These are phyloP conservation scores for Protobothrops flavoviridis DNA, from an alignment of 2,113 vertebrate genomes.

Conservation along the genomic window DNA sequence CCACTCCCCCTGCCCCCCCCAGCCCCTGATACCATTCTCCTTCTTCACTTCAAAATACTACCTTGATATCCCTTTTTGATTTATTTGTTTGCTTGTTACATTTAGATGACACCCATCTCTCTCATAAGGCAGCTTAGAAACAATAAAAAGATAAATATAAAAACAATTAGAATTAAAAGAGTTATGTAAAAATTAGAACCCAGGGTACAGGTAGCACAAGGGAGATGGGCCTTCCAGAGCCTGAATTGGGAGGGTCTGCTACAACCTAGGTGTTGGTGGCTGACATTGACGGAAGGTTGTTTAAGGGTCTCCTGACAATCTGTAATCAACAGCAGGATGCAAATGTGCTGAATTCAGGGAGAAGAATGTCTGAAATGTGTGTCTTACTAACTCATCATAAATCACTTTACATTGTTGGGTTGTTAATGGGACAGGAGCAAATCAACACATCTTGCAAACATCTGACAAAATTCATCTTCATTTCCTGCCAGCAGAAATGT, in stretches of 20 bases:
- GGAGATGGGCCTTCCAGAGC: background rate
- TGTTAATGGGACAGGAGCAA: background rate
- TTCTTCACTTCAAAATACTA: background rate
- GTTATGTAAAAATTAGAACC: background rate
- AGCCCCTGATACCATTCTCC: background rate
- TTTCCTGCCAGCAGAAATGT: background rate
- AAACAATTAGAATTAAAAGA: background rate
- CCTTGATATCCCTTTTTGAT: background rate
- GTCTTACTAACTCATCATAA: background rate
- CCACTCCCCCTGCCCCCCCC: too few relatives aligned
- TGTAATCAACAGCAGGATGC: background rate
- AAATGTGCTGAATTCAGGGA: background rate
- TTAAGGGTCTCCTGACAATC: background rate
- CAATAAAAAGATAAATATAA: background rate
- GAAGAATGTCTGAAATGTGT: background rate
- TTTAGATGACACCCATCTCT: background rate
- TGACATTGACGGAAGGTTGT: background rate
- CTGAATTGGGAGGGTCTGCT: background rate
- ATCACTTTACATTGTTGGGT: background rate
- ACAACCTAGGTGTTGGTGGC: background rate
- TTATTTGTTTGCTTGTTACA: background rate
- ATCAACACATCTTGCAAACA: fast-evolving
- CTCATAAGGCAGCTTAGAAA: background rate
- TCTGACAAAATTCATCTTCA: background rate
- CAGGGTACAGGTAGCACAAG: background rate